Conservation (phyloP, 2,113 vertebrate species). For the Nothobranchius kuhntae region DNA sequence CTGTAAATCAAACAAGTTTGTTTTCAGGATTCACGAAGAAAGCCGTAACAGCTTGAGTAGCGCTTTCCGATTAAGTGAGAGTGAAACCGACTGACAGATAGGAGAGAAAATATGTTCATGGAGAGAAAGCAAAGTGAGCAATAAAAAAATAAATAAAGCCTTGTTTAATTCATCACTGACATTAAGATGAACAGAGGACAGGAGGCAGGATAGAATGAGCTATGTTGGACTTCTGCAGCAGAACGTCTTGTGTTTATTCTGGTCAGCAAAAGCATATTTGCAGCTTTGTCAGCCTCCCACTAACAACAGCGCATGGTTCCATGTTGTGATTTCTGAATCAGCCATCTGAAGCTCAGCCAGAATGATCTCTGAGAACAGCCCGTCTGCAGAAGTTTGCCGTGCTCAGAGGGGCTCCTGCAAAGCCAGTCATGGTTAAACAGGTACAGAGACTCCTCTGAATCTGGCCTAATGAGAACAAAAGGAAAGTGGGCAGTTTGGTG, state of each 20-base stretch:
- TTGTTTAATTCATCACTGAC: slow-evolving; percentile 19
- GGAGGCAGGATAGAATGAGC: slow-evolving; percentile 26
- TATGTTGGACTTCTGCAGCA: slow-evolving; percentile 11
- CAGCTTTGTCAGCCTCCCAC: slow-evolving; percentile 52
- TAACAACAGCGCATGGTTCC: slow-evolving; percentile 33
- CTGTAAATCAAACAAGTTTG: slow-evolving; percentile 35
- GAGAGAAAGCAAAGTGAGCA: slow-evolving; percentile 32
- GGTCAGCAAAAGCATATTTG: slow-evolving; percentile 58
- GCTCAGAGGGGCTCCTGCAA: background rate
- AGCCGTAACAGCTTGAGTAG: slow-evolving; percentile 24
- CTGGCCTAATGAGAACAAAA: background rate
- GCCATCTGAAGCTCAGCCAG: slow-evolving; percentile 45
- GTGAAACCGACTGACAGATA: slow-evolving; percentile 14
- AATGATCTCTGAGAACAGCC: slow-evolving; percentile 36
- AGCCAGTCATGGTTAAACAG: background rate
- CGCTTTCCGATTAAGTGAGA: slow-evolving; percentile 15
- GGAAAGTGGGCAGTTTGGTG: background rate
- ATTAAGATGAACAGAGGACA: slow-evolving; percentile 8
- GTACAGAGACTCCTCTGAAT: background rate
- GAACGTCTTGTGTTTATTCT: slow-evolving; percentile 42
- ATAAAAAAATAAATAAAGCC: slow-evolving; percentile 22
- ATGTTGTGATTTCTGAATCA: slow-evolving; percentile 51
- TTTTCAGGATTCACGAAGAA: slow-evolving; percentile 33
- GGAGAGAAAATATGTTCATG: slow-evolving; percentile 20
- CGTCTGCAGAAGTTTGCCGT: slow-evolving; percentile 16